Conservation (phyloP, 2,797 vertebrate species). For the Pangasius larnaudii region DNA sequence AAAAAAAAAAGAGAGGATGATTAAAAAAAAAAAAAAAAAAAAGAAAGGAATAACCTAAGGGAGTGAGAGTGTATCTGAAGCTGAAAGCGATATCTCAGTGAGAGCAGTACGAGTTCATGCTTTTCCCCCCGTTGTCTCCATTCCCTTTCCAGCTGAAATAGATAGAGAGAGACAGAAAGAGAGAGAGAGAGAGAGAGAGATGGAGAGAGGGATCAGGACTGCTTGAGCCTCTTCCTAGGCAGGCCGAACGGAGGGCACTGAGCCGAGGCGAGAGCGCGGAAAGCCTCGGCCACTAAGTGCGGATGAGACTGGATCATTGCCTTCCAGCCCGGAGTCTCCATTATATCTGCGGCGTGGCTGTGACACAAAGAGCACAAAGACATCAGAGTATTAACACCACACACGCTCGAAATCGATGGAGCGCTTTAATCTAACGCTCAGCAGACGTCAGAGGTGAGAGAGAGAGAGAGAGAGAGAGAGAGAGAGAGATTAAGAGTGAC, state of each 20-base stretch:
- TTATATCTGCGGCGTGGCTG: constrained; percentile 96
- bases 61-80: background rate
- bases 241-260: constrained; percentile 56
- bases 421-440: background rate
- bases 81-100: background rate
- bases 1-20: background rate
- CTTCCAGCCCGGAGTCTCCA: constrained; percentile 99
- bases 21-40: background rate
- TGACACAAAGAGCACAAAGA: constrained; percentile 50
- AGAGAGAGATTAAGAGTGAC: background rate
- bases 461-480: background rate
- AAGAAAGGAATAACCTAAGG: background rate
- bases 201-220: constrained; percentile 47
- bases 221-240: constrained; percentile 59
- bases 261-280: constrained; percentile 83
- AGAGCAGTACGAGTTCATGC: background rate
- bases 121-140: background rate
- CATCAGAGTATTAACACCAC: background rate
- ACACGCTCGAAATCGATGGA: background rate
- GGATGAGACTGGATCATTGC: constrained; percentile 99
- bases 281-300: constrained; percentile 98
- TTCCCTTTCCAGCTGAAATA: background rate
- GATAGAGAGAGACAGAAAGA: no score
- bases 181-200: constrained; percentile 12
- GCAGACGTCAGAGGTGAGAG: background rate